phyloP scores from a whole-genome alignment of 2,888 invertebrate species.

The Tachina lurida region DNA sequence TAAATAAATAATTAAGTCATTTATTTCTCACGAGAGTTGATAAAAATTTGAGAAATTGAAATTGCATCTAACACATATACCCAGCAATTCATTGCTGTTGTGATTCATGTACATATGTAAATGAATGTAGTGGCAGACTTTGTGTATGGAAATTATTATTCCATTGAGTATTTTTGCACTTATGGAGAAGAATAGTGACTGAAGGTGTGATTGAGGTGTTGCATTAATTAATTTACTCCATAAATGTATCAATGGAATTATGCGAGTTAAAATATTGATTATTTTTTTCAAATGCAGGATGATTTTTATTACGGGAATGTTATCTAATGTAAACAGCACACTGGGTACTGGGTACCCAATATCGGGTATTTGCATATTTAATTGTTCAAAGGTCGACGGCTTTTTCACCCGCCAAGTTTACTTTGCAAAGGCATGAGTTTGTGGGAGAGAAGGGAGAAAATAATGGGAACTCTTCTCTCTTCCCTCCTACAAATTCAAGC shows the following conservation, averaged over 20 bases:
- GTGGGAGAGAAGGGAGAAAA: too few relatives aligned
- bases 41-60: not conserved
- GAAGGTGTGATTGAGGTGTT: too few relatives aligned
- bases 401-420: too few relatives aligned
- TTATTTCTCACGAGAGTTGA: not conserved
- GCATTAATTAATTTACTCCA: conserved; percentile 3
- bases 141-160: conserved; percentile 22
- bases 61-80: not conserved
- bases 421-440: too few relatives aligned
- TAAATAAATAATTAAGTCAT: not conserved
- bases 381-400: too few relatives aligned
- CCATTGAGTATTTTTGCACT: not conserved
- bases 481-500: too few relatives aligned
- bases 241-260: conserved; percentile 37
- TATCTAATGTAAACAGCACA: not conserved
- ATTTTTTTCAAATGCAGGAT: conserved; percentile 31
- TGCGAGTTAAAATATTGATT: not conserved
- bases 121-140: conserved; percentile 3
- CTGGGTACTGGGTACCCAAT: not conserved
- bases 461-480: too few relatives aligned
- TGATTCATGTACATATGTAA: not conserved
- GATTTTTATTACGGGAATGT: conserved; percentile 11
- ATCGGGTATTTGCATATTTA: too few relatives aligned
- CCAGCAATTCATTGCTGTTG: not conserved
- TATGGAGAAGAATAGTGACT: conserved; percentile 16